These are phyloP conservation scores for Pseudois nayaur DNA, from an alignment of 2,113 vertebrate species.

Conservation along the genomic window DNA sequence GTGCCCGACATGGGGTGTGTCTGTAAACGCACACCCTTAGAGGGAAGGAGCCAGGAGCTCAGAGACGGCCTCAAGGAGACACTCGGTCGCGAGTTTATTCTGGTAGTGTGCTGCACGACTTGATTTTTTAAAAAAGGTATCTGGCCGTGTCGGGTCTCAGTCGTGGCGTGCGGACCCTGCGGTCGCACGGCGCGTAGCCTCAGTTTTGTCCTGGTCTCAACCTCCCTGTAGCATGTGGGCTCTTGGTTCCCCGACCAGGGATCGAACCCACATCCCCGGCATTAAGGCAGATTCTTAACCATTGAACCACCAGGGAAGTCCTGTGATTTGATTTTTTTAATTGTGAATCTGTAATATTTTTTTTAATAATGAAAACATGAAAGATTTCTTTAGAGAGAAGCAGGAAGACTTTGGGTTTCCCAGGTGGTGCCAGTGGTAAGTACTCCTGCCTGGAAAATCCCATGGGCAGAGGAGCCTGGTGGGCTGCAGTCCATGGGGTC, in stretches of 20 bases:
- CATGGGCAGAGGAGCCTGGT: too few relatives aligned
- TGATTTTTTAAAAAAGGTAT: fast-evolving
- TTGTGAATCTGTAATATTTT: neutral
- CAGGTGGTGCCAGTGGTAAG: neutral
- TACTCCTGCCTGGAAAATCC: too few relatives aligned
- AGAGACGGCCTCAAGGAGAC: neutral
- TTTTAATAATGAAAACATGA: neutral
- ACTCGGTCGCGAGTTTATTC: neutral
- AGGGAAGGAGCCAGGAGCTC: neutral
- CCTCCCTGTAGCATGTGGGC: neutral
- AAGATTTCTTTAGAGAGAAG: neutral
- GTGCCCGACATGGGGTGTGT: fast-evolving
- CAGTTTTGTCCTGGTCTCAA: neutral
- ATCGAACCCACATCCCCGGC: neutral
- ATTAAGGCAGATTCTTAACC: neutral
- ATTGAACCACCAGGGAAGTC: neutral
- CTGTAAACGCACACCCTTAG: neutral
- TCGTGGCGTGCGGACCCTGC: fast-evolving
- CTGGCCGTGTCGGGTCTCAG: neutral
- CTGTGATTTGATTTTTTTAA: neutral
- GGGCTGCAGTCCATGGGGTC: too few relatives aligned
- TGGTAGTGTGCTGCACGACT: neutral
- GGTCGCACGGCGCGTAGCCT: fast-evolving
- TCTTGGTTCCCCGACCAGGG: neutral
- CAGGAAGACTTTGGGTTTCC: neutral